phyloP scores from a whole-genome alignment of 64 coral and sea anemone species.

The Exaiptasia diaphana region DNA sequence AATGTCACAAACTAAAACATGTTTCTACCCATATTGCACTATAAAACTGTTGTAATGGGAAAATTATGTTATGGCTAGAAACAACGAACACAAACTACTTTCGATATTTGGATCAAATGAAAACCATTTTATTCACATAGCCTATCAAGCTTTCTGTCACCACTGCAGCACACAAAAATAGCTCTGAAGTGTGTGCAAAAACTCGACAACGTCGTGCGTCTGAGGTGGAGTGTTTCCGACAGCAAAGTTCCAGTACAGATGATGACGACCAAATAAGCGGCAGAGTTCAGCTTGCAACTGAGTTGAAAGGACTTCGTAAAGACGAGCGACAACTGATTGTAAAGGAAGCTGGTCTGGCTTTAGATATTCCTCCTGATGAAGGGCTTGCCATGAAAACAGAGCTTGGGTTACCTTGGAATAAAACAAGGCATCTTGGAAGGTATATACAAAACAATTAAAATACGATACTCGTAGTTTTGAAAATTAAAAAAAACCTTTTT shows the following conservation, averaged over 20 bases:
- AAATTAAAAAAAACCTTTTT: no score
- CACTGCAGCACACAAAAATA: neutral
- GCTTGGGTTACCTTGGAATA: constrained; percentile 28
- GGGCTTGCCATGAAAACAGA: constrained; percentile 37
- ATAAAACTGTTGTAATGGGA: neutral
- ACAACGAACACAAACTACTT: neutral
- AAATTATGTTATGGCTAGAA: neutral
- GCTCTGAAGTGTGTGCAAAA: neutral
- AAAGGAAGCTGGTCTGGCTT: constrained; percentile 2
- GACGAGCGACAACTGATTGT: constrained; percentile 3
- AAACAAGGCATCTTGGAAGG: constrained; percentile 23
- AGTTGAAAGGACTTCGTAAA: neutral
- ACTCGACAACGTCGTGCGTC: neutral
- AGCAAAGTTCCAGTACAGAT: neutral
- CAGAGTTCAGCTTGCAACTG: no score
- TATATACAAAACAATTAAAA: neutral
- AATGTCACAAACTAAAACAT: neutral
- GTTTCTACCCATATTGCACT: neutral
- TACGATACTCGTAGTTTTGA: no score
- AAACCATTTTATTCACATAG: neutral
- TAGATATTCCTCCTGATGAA: constrained; percentile 26
- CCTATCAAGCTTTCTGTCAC: neutral
- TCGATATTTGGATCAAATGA: neutral
- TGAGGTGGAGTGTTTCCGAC: neutral
- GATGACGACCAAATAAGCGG: neutral